Evolutionary conservation across 2,113 vertebrate genomes (phyloP), one percentile per base, ranked within the genome.

Genomic region (Hemichromis elongatus): DNA sequence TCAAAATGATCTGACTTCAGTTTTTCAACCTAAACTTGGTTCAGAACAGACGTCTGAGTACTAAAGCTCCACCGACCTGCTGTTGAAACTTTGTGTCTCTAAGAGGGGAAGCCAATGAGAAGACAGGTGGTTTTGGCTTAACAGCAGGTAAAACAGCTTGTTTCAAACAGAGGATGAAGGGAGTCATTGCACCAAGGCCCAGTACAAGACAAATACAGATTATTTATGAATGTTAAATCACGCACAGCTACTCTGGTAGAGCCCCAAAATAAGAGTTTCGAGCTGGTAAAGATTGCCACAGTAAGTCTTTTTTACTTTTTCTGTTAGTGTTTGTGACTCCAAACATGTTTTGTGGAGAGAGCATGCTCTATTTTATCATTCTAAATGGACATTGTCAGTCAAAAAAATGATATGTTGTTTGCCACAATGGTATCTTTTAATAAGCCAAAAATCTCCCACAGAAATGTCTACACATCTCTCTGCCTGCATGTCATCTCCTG

Each of bases 371-470:
- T 50, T 47, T 73, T 1, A 73, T 24, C 42, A 30, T 73, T 24
- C 42, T 19, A 2, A 19, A 54, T n/a, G 11, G 52, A 11, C n/a
- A 1, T 1, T 5, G 52, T 54, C n/a, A 4, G 52, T 54, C 52
- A 54, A 21, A 50, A 19, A 47, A 45, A 0, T 9, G 6, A 28
- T 13, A 63, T 73, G 4, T n/a, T 10, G 45, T 47, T 75, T 75
- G 45, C 1, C 42, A 30, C 26, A 30, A 30, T 50, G 6, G 18
- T 2, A 19, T 75, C 16, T 13, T 50, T 50, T 30, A 75, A 50
- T 50, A 50, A 75, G 45, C 68, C 45, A 50, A 50, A 75, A 50
- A 30, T 50, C 68, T 50, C 68, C 68, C 16, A 30, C 45, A 30
- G 42, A 75, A 37, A n/a, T 75, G 45, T 75, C 26, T 13, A 12